phyloP scores from a whole-genome alignment of 2,113 vertebrate genomes.

The Tetrao urogallus region DNA sequence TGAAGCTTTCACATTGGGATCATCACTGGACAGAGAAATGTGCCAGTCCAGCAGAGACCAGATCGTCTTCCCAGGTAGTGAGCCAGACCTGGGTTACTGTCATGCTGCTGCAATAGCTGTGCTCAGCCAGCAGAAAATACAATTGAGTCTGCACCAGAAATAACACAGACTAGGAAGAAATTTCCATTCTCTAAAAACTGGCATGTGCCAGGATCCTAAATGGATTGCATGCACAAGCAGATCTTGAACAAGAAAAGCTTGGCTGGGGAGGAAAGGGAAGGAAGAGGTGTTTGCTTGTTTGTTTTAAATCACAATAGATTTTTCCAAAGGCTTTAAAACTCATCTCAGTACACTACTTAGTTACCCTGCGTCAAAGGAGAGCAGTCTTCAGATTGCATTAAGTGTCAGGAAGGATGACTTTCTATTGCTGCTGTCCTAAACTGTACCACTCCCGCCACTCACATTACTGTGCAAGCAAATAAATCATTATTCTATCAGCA shows the following conservation, averaged over 20 bases:
- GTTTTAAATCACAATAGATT: background rate
- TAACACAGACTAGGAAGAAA: background rate
- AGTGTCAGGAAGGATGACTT: background rate
- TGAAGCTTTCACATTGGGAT: background rate
- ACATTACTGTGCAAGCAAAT: background rate
- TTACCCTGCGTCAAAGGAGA: background rate
- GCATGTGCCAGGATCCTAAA: conserved; percentile 34
- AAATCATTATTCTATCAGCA: background rate
- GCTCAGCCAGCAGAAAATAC: background rate
- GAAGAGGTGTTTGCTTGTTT: background rate
- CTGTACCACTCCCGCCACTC: background rate
- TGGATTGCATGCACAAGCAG: background rate
- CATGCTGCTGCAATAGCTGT: background rate
- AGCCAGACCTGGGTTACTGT: background rate
- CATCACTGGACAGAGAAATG: background rate
- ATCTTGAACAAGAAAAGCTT: conserved; percentile 3
- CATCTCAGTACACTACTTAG: background rate
- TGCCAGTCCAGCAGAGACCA: accelerated
- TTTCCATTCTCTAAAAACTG: conserved; percentile 15
- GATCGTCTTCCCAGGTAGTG: background rate
- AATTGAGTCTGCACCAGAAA: background rate
- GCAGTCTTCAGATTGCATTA: background rate
- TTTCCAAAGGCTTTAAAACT: background rate
- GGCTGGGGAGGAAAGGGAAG: background rate
- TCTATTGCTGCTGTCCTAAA: background rate